phyloP scores from a whole-genome alignment of 2,797 vertebrate genomes.

The Leucoraja ocellata region DNA sequence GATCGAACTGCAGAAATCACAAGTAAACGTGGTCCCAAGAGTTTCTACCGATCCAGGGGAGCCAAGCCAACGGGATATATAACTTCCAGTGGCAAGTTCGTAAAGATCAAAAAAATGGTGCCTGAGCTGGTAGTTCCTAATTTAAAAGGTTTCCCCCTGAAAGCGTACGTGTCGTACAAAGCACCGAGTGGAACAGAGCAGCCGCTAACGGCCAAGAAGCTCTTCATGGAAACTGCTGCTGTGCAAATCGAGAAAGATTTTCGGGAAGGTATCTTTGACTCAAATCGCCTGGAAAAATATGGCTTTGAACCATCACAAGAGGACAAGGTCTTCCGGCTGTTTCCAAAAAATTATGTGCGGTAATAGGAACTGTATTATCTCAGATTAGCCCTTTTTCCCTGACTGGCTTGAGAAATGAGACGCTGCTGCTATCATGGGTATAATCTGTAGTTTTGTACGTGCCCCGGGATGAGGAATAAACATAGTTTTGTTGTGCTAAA shows the following conservation, averaged over 20 bases:
- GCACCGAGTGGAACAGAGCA: conserved; percentile 57
- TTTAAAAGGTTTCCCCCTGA: conserved; percentile 71
- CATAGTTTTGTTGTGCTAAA: background rate
- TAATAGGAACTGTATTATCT: conserved; percentile 48
- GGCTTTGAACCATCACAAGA: conserved; percentile 80
- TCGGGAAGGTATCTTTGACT: conserved; percentile 61
- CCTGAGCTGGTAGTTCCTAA: conserved; percentile 77
- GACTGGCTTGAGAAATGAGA: background rate
- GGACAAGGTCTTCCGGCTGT: conserved; percentile 82
- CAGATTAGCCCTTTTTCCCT: background rate
- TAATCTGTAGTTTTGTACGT: background rate
- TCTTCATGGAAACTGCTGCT: conserved; percentile 70
- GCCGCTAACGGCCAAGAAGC: conserved; percentile 61
- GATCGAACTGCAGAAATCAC: conserved; percentile 79
- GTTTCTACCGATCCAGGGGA: conserved; percentile 69
- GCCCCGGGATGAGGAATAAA: background rate
- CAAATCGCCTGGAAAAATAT: conserved; percentile 70
- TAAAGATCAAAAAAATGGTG: conserved; percentile 67
- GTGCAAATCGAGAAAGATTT: conserved; percentile 71
- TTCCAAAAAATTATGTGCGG: conserved; percentile 81
- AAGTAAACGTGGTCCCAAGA: conserved; percentile 80
- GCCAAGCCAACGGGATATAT: conserved; percentile 59
- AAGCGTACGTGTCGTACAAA: conserved; percentile 81
- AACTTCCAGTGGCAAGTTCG: conserved; percentile 64
- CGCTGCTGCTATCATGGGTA: background rate